Base-by-base conservation (phyloP, 1,140 invertebrate genomes). In the Lepidurus couesii region DNA sequence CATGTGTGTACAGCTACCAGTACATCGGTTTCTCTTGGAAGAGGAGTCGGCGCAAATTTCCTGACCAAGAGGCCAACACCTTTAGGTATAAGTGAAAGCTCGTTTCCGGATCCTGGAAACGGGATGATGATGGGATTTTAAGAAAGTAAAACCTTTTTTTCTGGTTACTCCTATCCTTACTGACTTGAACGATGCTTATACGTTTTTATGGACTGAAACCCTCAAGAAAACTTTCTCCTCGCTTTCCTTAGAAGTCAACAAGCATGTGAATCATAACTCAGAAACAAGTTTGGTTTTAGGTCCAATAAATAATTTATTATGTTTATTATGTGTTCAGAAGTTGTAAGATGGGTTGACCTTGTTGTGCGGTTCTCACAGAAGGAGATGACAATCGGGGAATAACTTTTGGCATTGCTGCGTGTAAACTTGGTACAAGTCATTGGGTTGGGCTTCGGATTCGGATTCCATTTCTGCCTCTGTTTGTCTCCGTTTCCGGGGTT, bases 91-190 rank as follows among this genome's bases (percentile, higher is more conserved):
- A 65, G 53, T 65, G 53, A 65, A 65, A 65, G 53, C 13, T 65
- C 16, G 53, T 16, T 65, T 65, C 53, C 53, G 53, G 53, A 65
- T 65, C 53, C 53, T 65, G 53, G 53, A 65, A 65, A 65, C 53
- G 13, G 53, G 21, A 65, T 16, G 9, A 4, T 65, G 21, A 21
- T 65, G 53, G 53, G 13, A 65, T 65, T 65, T 65, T 16, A 65
- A 13, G 53, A 65, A 65, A 65, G 53, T 65, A 65, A 65, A 65
- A n/a, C n/a, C 21, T 7, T 65, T 65, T 65, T 65, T 21, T 65
- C 1, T 65, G 16, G 7, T 65, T 47, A 16, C 53, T 16, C n/a
- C 6, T 65, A 65, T 21, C 13, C 16, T 7, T n/a, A 47, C 53
- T 21, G 53, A 65, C 16, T 21, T 4, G 53, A 21, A 65, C 21